These are phyloP conservation scores for Craseonycteris thonglongyai DNA, from an alignment of 2,113 vertebrate species.

Conservation along the genomic window DNA sequence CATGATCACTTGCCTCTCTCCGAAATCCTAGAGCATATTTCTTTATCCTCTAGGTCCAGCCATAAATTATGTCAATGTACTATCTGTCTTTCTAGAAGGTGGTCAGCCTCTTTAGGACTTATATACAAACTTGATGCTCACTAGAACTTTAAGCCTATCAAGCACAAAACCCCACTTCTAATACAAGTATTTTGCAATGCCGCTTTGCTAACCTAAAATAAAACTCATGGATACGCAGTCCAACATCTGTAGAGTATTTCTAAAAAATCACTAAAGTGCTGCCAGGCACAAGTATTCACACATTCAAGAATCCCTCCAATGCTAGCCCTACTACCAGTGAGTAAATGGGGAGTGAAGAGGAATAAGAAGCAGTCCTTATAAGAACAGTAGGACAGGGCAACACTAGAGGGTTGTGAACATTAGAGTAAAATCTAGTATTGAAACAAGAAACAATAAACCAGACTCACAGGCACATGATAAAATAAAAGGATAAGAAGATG, in stretches of 20 bases:
- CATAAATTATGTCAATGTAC: background rate
- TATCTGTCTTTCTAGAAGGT: background rate
- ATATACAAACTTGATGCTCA: background rate
- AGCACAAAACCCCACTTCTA: background rate
- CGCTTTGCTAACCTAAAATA: background rate
- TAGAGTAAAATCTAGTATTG: background rate
- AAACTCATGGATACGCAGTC: background rate
- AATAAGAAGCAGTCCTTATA: background rate
- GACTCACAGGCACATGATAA: background rate
- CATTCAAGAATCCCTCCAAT: background rate
- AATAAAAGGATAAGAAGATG: background rate
- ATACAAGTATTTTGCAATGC: background rate
- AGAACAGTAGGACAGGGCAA: background rate
- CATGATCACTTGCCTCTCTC: background rate
- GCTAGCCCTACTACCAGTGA: background rate
- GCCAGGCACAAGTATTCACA: background rate
- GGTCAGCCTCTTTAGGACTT: background rate
- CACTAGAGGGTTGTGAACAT: background rate
- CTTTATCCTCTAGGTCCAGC: background rate
- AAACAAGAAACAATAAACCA: background rate
- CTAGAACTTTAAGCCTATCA: background rate
- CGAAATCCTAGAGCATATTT: background rate
- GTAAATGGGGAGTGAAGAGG: background rate
- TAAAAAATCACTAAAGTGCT: background rate
- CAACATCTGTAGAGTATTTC: background rate